Evolutionary conservation across 1,140 invertebrate genomes (phyloP).

Genomic region (Conopomorpha cramerella): DNA sequence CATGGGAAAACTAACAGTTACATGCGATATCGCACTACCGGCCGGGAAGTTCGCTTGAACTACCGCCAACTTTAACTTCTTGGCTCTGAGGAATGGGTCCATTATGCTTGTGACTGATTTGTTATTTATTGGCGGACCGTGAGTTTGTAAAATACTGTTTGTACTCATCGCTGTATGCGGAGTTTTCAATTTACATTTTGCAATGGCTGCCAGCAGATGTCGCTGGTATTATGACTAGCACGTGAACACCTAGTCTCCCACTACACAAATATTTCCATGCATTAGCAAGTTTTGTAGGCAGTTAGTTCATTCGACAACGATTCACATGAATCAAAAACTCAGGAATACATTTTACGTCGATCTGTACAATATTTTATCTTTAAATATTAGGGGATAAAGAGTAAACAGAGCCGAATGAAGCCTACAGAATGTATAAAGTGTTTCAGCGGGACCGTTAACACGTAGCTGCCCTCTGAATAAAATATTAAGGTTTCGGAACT

Average conservation of each 20-base stretch:
- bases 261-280: no score
- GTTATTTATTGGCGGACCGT: slow-evolving; percentile 39
- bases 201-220: no score
- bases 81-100: slow-evolving; percentile 35
- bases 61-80: slow-evolving; percentile 40
- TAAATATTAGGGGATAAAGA: no score
- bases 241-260: no score
- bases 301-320: no score
- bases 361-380: no score
- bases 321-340: no score
- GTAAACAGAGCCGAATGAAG: slow-evolving; percentile 12
- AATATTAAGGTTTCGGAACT: slow-evolving; percentile 19
- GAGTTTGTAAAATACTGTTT: slow-evolving; percentile 1
- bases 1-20: slow-evolving; percentile 7
- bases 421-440: slow-evolving; percentile 7
- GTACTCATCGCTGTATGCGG: no score
- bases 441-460: slow-evolving; percentile 17
- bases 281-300: no score
- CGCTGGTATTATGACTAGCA: no score
- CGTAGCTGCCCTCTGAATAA: slow-evolving; percentile 15
- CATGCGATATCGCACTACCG: slow-evolving; percentile 13
- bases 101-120: slow-evolving; percentile 49
- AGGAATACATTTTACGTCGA: no score
- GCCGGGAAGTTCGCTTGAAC: slow-evolving; percentile 36
- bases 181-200: no score